A percentile compares a stretch with the other conserved stretches of the same genome.
Conservation (phyloP, 2,888 invertebrate species). For the Mellilla xanthometata region DNA sequence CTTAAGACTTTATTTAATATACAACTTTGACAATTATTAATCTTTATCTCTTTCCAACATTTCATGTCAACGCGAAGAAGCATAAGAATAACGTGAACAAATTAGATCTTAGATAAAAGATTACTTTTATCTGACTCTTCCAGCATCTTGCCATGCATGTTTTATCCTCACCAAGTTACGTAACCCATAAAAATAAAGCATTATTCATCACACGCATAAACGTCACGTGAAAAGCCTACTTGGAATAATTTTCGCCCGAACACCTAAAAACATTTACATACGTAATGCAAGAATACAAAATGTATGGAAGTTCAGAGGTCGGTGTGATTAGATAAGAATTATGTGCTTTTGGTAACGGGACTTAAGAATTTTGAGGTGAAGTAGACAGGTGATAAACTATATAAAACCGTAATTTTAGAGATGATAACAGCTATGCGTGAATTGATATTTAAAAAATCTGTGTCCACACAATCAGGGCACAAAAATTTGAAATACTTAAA, state of each 20-base stretch:
- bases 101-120: no score
- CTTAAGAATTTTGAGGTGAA: conserved; percentile 1
- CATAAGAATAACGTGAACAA: no score
- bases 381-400: neutral
- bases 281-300: conserved; percentile 57
- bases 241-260: conserved; percentile 69
- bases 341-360: conserved; percentile 16
- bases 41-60: no score
- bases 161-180: conserved; percentile 44
- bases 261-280: conserved; percentile 64
- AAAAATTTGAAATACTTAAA: no score
- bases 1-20: no score
- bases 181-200: conserved; percentile 70
- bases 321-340: conserved; percentile 32
- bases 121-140: no score
- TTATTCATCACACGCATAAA: conserved; percentile 71
- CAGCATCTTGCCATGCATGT: conserved; percentile 26
- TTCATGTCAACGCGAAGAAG: no score
- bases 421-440: neutral
- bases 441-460: no score
- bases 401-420: neutral
- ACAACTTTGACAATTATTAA: no score
- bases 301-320: conserved; percentile 54
- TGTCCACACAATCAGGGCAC: no score
- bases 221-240: conserved; percentile 67